Evolutionary conservation across 2,797 vertebrate genomes (phyloP).

Genomic region (Enteromius argenteus): DNA sequence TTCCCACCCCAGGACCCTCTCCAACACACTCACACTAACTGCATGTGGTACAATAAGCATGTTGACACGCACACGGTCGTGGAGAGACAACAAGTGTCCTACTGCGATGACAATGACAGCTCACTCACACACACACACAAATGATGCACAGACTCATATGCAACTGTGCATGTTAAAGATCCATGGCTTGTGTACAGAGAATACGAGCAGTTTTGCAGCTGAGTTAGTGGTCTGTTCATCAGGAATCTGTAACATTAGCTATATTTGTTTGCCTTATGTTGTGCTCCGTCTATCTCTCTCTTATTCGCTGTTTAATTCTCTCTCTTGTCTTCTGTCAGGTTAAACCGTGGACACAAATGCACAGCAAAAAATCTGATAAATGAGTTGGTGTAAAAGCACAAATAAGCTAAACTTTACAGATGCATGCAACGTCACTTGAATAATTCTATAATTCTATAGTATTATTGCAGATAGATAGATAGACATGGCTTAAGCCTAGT

Average conservation of each 20-base stretch:
- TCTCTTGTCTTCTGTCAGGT: neutral
- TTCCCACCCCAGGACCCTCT: constrained; percentile 70
- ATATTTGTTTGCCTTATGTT: neutral
- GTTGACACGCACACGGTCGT: constrained; percentile 71
- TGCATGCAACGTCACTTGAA: neutral
- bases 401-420: neutral
- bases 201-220: neutral
- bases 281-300: neutral
- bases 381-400: neutral
- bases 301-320: neutral
- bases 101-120: constrained; percentile 78
- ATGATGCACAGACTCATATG: neutral
- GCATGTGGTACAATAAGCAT: constrained; percentile 71
- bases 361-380: neutral
- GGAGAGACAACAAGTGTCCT: constrained; percentile 76
- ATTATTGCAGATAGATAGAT: neutral
- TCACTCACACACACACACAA: constrained; percentile 53
- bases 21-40: constrained; percentile 54
- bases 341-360: neutral
- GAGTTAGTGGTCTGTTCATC: neutral
- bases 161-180: neutral
- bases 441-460: neutral
- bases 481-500: neutral
- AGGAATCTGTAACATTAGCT: neutral
- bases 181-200: neutral